Evolutionary conservation across 2,113 vertebrate species (phyloP), one percentile per base, ranked within the genome.

Genomic region (Oenanthe melanoleuca): DNA sequence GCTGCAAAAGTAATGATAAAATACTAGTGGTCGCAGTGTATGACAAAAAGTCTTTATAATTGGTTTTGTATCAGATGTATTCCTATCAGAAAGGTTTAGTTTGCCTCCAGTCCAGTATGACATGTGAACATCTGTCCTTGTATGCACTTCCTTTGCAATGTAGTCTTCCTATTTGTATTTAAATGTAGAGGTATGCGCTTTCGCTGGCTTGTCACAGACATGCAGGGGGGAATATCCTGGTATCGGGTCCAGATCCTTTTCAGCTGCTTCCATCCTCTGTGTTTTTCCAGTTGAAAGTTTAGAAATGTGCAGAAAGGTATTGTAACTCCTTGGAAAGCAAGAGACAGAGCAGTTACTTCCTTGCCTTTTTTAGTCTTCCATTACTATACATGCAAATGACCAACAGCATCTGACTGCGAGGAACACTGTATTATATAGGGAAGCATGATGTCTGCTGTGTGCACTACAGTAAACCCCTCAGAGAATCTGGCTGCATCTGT

Each of bases 141-240:
- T 57, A 40, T 73, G 73, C 72, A 21, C 74, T 92, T 88, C 47
- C 60, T 17, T 67, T 73, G 65, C 50, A 38, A 13, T 4, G 4
- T 21, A n/a, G 53, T 61, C 86, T 74, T 49, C 44, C 19, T 75
- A 42, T 40, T 16, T 33, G 42, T 9, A 1, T 82, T 74, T 84
- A 64, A 90, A 64, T 64, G 84, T 85, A 40, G 67, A 84, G 69
- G 55, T 67, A 88, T 82, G 73, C 8, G 2, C 34, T 86, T 57
- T 8, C n/a, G 34, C 73, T 60, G 33, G 56, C 69, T 91, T 90
- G 61, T 80, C 87, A 82, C 15, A 34, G 79, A 31, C 8, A 1
- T 1, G 23, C 5, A 2, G 4, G 5, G 8, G 1, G 10, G 7
- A 0, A 34, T 92, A 67, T 55, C n/a, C 34, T 55, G 52, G 29